Percentiles rank a stretch among this genome's conserved stretches.
These are phyloP conservation scores for Stegastes partitus DNA, from an alignment of 2,113 vertebrate genomes.

Conservation along the genomic window DNA sequence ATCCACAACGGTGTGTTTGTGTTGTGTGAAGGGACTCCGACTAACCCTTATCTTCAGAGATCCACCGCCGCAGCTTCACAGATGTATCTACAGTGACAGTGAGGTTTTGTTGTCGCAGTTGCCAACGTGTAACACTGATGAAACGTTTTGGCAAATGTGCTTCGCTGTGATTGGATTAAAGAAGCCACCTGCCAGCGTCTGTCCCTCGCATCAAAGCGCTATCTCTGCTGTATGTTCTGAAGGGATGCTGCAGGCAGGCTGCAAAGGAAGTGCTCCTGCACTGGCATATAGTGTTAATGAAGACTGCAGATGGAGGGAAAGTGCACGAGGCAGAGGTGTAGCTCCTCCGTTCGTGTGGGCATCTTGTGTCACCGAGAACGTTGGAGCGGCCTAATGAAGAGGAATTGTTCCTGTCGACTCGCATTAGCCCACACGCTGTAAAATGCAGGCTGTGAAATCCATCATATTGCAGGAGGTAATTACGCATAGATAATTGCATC, in stretches of 20 bases:
- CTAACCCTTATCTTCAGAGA: constrained; percentile 49
- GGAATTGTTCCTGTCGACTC: constrained; percentile 74
- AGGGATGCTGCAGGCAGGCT: constrained; percentile 12
- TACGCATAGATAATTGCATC: constrained; percentile 79
- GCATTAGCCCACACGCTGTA: constrained; percentile 67
- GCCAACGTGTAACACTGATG: constrained; percentile 38
- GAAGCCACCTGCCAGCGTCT: constrained; percentile 24
- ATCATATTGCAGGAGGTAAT: constrained; percentile 81
- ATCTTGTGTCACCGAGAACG: constrained; percentile 43
- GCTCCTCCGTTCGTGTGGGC: constrained; percentile 18
- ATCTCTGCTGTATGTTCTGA: constrained; percentile 5
- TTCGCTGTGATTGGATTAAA: constrained; percentile 53
- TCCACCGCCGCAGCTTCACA: constrained; percentile 15
- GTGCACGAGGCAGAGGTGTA: constrained; percentile 24
- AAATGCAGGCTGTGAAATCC: constrained; percentile 76
- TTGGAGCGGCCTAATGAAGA: constrained; percentile 79
- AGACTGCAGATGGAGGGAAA: constrained; percentile 37
- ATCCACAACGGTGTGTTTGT: constrained; percentile 3
- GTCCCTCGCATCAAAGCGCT: constrained; percentile 40
- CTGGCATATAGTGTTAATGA: constrained; percentile 39
- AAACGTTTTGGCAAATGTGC: constrained; percentile 54
- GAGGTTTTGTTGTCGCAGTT: constrained; percentile 39
- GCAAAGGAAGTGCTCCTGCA: not conserved
- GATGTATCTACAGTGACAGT: constrained; percentile 18
- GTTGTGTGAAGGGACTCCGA: constrained; percentile 9